A percentile compares a stretch with the other conserved stretches of the same genome.
Conservation (phyloP, 2,888 invertebrate genomes). For the Rotaria macrura region DNA sequence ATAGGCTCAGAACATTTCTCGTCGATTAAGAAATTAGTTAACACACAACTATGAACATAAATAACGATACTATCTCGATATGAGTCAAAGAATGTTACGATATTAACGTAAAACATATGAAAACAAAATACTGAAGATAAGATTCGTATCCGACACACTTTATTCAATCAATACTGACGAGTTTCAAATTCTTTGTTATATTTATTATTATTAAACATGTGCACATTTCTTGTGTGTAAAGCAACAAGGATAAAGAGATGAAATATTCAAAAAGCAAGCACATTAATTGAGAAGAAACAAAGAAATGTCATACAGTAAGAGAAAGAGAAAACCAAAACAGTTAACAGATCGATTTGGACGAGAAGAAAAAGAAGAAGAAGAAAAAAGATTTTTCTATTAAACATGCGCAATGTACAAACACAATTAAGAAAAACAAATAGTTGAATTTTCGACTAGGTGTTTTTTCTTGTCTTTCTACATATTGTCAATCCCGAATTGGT, state of each 20-base stretch:
- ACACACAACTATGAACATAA: no score
- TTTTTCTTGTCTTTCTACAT: background rate
- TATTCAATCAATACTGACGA: background rate
- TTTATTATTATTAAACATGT: background rate
- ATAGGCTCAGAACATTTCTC: no score
- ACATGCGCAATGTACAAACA: background rate
- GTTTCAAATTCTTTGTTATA: background rate
- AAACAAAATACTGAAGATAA: no score
- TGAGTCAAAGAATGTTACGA: no score
- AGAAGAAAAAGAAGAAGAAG: background rate
- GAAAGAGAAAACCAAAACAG: background rate
- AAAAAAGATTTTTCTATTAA: background rate
- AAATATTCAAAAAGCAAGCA: background rate
- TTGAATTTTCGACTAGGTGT: background rate
- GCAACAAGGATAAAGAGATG: background rate
- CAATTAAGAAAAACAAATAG: background rate
- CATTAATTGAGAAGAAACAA: background rate
- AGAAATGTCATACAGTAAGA: background rate
- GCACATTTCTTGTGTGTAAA: background rate
- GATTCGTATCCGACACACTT: no score
- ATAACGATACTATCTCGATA: no score
- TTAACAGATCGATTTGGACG: constrained; percentile 10
- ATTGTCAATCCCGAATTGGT: background rate
- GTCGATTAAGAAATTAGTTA: no score
- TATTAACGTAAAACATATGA: no score